phyloP scores from a whole-genome alignment of 2,888 invertebrate species.

The Leptinotarsa juncta region DNA sequence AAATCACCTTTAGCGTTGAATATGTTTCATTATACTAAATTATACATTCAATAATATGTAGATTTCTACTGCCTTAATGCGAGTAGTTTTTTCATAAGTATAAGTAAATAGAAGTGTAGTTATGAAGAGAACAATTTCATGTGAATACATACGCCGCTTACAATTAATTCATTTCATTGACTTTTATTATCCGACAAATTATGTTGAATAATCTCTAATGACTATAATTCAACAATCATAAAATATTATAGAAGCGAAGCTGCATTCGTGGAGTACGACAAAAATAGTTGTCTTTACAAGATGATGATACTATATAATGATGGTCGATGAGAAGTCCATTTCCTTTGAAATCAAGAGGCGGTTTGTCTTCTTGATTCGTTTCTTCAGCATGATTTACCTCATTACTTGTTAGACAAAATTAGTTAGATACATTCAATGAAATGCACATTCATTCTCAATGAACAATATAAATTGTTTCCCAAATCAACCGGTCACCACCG shows the following conservation, averaged over 20 bases:
- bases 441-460: too few relatives aligned
- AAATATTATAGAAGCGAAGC: background rate
- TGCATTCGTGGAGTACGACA: background rate
- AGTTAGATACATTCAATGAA: too few relatives aligned
- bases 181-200: background rate
- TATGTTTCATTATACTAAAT: too few relatives aligned
- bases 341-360: background rate
- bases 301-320: background rate
- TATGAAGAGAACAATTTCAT: background rate
- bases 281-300: background rate
- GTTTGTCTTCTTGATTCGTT: background rate
- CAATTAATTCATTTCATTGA: background rate
- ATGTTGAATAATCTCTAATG: background rate
- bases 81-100: too few relatives aligned
- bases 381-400: background rate
- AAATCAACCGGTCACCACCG: too few relatives aligned
- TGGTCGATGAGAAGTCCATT: background rate
- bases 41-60: too few relatives aligned
- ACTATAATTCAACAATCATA: slow-evolving; percentile 6
- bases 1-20: too few relatives aligned
- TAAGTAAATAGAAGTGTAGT: background rate
- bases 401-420: background rate
- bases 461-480: too few relatives aligned
- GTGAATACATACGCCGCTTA: background rate
- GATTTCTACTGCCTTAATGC: too few relatives aligned